A percentile compares a stretch with the other conserved stretches of the same genome.
Conservation (phyloP, 2,888 invertebrate genomes). For the Caenorhabditis sp. region DNA sequence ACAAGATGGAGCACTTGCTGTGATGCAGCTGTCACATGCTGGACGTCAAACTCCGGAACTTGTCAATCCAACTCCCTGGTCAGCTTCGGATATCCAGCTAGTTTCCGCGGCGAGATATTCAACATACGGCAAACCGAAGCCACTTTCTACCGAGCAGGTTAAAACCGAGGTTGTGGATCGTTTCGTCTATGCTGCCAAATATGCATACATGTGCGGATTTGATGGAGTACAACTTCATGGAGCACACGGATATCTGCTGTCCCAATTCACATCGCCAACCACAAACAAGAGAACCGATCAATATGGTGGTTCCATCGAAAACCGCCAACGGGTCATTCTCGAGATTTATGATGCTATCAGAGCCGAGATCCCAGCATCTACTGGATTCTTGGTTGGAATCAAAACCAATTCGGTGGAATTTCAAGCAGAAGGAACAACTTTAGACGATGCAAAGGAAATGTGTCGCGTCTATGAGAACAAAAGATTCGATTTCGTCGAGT, state of each 20-base stretch:
- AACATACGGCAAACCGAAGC: slow-evolving; percentile 73
- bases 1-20: slow-evolving; percentile 67
- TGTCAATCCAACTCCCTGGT: slow-evolving; percentile 71
- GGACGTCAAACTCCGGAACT: slow-evolving; percentile 74
- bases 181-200: slow-evolving; percentile 69
- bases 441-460: slow-evolving; percentile 70
- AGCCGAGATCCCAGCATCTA: slow-evolving; percentile 66
- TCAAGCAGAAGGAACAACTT: slow-evolving; percentile 72
- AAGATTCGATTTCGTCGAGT: slow-evolving; percentile 78
- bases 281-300: slow-evolving; percentile 73
- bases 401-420: slow-evolving; percentile 79
- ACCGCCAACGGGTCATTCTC: slow-evolving; percentile 68
- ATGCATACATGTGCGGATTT: slow-evolving; percentile 69
- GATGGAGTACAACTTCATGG: slow-evolving; percentile 76
- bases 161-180: slow-evolving; percentile 73
- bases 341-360: slow-evolving; percentile 75
- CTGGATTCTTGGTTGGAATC: slow-evolving; percentile 76
- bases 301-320: slow-evolving; percentile 71
- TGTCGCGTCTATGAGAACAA: slow-evolving; percentile 64
- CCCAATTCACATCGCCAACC: slow-evolving; percentile 74
- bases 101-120: slow-evolving; percentile 59
- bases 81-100: slow-evolving; percentile 75
- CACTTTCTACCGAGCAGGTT: slow-evolving; percentile 74
- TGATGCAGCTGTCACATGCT: slow-evolving; percentile 68
- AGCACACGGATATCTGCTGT: slow-evolving; percentile 75